Percentiles rank a stretch among this genome's conserved stretches.
phyloP scores from a whole-genome alignment of 2,113 vertebrate species.

The Datnioides undecimradiatus region DNA sequence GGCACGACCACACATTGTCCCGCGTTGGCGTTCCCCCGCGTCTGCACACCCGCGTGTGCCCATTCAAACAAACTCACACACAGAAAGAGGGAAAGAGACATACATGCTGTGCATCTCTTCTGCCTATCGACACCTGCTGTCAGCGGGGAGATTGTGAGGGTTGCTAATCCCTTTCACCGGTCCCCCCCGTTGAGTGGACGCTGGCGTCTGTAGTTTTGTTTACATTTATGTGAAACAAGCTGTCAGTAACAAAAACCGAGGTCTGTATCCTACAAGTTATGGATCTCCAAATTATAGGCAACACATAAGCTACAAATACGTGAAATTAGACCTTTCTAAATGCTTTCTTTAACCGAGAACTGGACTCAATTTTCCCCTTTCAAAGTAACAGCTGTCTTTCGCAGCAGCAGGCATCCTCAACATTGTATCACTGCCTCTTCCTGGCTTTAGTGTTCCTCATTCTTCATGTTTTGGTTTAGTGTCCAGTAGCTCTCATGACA shows the following conservation, averaged over 20 bases:
- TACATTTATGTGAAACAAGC: background rate
- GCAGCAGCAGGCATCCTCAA: background rate
- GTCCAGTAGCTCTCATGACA: background rate
- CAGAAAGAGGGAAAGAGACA: conserved; percentile 4
- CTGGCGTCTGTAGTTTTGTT: background rate
- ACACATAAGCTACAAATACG: no score
- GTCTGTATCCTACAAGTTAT: no score
- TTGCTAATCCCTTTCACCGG: background rate
- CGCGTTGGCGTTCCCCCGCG: background rate
- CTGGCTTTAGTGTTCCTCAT: background rate
- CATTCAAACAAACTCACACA: conserved; percentile 3
- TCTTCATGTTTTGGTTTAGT: background rate
- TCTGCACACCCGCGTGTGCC: background rate
- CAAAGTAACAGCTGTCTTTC: background rate
- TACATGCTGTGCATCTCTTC: background rate
- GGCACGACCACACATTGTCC: background rate
- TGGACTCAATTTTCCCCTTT: background rate
- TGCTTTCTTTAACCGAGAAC: no score
- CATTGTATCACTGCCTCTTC: background rate
- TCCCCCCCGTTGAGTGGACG: background rate
- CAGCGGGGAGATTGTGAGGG: background rate
- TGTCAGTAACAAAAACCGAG: background rate
- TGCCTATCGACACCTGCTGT: conserved; percentile 20
- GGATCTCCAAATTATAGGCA: no score
- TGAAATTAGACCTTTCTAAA: no score